Evolutionary conservation across 2,113 vertebrate genomes (phyloP), one percentile per base, ranked within the genome.

Genomic region (Heterotilapia buettikoferi): DNA sequence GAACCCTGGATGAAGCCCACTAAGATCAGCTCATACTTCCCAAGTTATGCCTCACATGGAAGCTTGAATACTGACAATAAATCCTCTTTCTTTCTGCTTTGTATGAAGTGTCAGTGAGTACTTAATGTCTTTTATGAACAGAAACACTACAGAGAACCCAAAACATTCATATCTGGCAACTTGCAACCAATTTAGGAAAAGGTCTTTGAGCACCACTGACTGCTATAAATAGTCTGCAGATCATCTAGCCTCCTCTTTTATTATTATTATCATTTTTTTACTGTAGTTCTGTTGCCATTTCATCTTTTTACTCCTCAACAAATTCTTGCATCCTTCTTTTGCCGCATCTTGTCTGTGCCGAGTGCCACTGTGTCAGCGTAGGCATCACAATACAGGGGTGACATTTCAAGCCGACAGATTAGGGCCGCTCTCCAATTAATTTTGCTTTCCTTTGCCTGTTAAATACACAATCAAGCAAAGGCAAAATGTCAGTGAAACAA

Each of bases 381-480:
- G 84, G 90, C 94, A 90, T 94, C 90, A 88, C 93, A 88, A 93
- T 90, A 92, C 93, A 89, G 89, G 92, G 95, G 95, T 97, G 96
- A 96, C 96, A 97, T 97, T 97, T 97, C 94, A 93, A 91, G 92
- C 94, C 90, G 95, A 95, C 95, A 95, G 95, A 96, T 95, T 96
- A 95, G 94, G 92, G 95, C 94, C 80, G 88, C 94, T 84, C 93
- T 95, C 95, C 96, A 96, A 96, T 96, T 96, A 96, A 97, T 96
- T 96, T 96, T 91, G 94, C 95, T 94, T 94, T 92, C 92, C 89
- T 94, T 88, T 83, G 92, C 92, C 92, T 82, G 93, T 96, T 97
- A 97, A 96, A 96, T 96, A 96, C 96, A 96, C 96, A 97, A 96
- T 96, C 96, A 96, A 95, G 87, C 93, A 94, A 95, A 96, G 96